Evolutionary conservation across 2,113 vertebrate species (phyloP).

Genomic region (Sigmodon hispidus): DNA sequence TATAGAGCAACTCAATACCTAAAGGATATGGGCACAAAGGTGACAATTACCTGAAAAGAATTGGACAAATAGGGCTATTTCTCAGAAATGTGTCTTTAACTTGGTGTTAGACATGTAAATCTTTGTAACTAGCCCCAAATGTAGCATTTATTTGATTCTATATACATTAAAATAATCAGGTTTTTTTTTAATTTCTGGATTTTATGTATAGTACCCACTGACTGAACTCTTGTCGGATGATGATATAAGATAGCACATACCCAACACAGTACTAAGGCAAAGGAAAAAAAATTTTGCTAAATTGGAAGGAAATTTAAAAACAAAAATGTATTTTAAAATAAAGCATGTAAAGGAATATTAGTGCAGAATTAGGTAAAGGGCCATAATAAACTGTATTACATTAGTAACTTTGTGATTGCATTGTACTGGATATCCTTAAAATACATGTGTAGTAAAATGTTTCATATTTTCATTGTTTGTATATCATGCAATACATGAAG

Average conservation of each 20-base stretch:
- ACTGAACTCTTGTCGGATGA: background rate
- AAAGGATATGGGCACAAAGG: background rate
- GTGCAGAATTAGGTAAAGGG: slow-evolving; percentile 71
- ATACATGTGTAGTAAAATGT: slow-evolving; percentile 70
- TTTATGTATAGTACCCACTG: background rate
- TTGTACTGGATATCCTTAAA: slow-evolving; percentile 81
- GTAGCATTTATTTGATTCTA: background rate
- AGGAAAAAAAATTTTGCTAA: background rate
- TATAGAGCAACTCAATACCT: background rate
- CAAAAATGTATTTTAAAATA: slow-evolving; percentile 71
- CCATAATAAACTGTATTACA: slow-evolving; percentile 31
- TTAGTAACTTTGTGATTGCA: slow-evolving; percentile 74
- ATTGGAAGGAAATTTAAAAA: background rate
- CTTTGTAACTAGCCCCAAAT: background rate
- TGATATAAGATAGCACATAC: background rate
- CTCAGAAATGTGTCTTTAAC: slow-evolving; percentile 18
- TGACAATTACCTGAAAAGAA: background rate
- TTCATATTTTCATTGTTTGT: slow-evolving; percentile 70
- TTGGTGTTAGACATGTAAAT: background rate
- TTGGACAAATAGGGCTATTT: background rate
- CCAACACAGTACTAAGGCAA: background rate
- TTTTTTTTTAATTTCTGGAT: background rate
- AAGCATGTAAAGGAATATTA: slow-evolving; percentile 54
- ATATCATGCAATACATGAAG: background rate
- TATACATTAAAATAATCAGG: background rate